A percentile compares a stretch with the other conserved stretches of the same genome.
Evolutionary conservation across 2,888 invertebrate species (phyloP).

Genomic region (Pecten maximus): DNA sequence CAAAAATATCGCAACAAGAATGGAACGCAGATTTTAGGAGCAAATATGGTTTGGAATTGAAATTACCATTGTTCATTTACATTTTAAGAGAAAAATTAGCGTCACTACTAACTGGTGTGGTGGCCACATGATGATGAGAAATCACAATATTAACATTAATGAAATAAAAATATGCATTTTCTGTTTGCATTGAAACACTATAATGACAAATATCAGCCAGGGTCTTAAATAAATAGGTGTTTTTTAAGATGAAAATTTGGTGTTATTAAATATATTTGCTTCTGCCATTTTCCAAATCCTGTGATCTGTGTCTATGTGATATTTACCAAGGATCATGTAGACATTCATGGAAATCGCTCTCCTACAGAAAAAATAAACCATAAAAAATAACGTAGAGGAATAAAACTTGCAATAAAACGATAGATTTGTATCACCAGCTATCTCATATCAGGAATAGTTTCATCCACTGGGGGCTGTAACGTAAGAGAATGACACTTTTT

Average conservation of each 20-base stretch:
- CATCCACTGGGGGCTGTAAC: background rate
- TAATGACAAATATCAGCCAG: background rate
- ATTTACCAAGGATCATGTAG: too few species aligned
- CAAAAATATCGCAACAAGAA: background rate
- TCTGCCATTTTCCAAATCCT: too few species aligned
- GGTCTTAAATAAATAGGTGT: background rate
- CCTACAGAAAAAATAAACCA: background rate
- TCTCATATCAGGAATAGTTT: background rate
- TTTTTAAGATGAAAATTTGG: background rate
- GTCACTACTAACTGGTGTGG: background rate
- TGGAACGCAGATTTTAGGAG: background rate
- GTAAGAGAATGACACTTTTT: background rate
- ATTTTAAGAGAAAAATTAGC: conserved; percentile 6
- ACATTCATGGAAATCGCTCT: background rate
- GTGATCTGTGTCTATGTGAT: background rate
- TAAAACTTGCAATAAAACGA: background rate
- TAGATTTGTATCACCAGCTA: background rate
- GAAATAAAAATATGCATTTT: background rate
- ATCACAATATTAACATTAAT: background rate
- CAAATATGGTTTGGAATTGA: background rate
- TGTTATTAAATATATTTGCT: too few species aligned
- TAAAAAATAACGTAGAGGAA: background rate
- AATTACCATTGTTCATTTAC: background rate
- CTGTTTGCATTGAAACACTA: background rate
- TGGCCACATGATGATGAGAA: background rate